Conservation (phyloP, 2,797 vertebrate genomes). For the Chromis chromis region DNA sequence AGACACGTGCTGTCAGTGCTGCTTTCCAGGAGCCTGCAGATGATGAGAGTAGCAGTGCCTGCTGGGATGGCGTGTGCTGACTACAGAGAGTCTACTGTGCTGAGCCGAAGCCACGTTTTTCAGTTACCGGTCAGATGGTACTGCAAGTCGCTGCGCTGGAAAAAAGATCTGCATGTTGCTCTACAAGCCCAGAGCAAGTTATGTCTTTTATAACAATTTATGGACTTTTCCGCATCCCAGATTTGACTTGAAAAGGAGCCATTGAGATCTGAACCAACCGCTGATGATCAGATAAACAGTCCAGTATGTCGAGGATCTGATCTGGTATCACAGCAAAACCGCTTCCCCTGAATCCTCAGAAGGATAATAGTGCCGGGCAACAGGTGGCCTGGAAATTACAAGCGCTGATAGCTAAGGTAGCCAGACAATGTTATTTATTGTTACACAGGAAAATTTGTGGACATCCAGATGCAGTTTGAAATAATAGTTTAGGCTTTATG, state of each 20-base stretch:
- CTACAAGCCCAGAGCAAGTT: slow-evolving; percentile 13
- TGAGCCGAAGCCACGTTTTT: slow-evolving; percentile 46
- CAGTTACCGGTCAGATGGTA: slow-evolving; percentile 41
- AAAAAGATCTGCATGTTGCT: slow-evolving; percentile 38
- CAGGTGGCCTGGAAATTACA: slow-evolving; percentile 67
- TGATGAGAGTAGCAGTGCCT: slow-evolving; percentile 84
- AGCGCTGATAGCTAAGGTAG: slow-evolving; percentile 26
- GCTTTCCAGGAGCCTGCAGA: slow-evolving; percentile 67
- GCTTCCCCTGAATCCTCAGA: slow-evolving; percentile 61
- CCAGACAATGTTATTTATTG: slow-evolving; percentile 48
- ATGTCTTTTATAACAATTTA: slow-evolving; percentile 17
- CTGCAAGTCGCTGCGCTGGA: slow-evolving; percentile 9
- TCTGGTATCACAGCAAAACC: slow-evolving; percentile 57
- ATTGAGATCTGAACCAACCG: slow-evolving; percentile 39
- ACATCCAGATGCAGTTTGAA: slow-evolving; percentile 15
- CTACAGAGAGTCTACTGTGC: slow-evolving; percentile 67
- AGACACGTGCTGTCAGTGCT: slow-evolving; percentile 44
- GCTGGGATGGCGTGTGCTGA: slow-evolving; percentile 68
- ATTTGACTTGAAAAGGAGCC: slow-evolving; percentile 33
- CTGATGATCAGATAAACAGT: slow-evolving; percentile 68
- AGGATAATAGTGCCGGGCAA: slow-evolving; percentile 46
- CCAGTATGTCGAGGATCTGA: slow-evolving; percentile 47
- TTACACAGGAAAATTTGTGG: slow-evolving; percentile 9
- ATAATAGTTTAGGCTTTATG: slow-evolving; percentile 20
- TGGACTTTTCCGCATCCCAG: slow-evolving; percentile 21